A percentile compares a stretch with the other conserved stretches of the same genome.
These are phyloP conservation scores for Trachymyrmex cornetzi DNA, from an alignment of 1,140 invertebrate genomes.

Conservation along the genomic window DNA sequence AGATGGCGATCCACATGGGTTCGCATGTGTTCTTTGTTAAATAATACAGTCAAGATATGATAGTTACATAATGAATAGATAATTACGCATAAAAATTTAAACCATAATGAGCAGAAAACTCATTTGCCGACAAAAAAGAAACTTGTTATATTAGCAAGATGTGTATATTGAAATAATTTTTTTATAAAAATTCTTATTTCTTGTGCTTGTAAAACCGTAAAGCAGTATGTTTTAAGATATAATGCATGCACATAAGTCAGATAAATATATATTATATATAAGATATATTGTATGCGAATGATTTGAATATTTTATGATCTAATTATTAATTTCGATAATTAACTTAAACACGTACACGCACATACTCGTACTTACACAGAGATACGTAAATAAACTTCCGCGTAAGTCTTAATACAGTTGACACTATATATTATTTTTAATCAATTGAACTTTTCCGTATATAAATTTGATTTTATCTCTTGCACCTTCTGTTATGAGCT, in stretches of 20 bases:
- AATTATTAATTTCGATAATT: conserved; percentile 22
- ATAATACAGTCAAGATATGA: conserved; percentile 72
- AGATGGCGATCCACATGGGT: conserved; percentile 61
- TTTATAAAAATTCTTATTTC: conserved; percentile 23
- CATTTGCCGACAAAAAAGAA: conserved; percentile 45
- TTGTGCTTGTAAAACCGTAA: conserved; percentile 21
- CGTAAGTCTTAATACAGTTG: background rate
- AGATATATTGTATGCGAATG: conserved; percentile 1
- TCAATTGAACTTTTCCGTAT: background rate
- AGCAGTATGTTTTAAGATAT: conserved; percentile 12
- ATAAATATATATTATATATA: conserved; percentile 33
- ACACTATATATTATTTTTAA: background rate
- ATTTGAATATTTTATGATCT: conserved; percentile 21
- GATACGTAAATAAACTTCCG: background rate
- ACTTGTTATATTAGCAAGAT: conserved; percentile 16
- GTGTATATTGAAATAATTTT: conserved; percentile 33
- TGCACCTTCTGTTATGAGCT: background rate
- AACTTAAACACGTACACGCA: background rate
- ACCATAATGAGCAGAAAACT: conserved; percentile 73
- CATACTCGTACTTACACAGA: background rate
- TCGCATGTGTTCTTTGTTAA: conserved; percentile 75
- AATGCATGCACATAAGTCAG: conserved; percentile 6
- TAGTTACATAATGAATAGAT: conserved; percentile 70
- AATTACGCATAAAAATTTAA: conserved; percentile 79
- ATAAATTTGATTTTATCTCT: conserved; percentile 9